phyloP scores from a whole-genome alignment of 2,888 invertebrate genomes.

The Tenodera sinensis region DNA sequence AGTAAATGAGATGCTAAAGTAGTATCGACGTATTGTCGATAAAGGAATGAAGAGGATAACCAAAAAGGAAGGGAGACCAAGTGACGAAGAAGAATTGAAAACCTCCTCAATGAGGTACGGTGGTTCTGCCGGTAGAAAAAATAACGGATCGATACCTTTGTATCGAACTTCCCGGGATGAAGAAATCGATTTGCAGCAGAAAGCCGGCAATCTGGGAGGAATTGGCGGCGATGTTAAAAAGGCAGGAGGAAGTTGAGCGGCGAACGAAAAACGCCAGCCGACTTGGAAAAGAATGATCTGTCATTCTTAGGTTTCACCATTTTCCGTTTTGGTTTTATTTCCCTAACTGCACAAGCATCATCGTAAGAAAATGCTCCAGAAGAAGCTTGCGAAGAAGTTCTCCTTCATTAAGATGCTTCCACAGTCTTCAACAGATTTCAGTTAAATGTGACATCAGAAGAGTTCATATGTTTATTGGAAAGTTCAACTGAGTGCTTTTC shows the following conservation, averaged over 20 bases:
- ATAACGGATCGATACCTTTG: not conserved
- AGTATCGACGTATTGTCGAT: constrained; percentile 21
- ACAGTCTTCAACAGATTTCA: too few relatives aligned
- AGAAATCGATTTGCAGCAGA: not conserved
- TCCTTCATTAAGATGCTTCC: not conserved
- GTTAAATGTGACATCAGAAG: too few relatives aligned
- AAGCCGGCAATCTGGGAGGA: not conserved
- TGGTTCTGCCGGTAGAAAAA: not conserved
- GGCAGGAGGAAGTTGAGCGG: not conserved
- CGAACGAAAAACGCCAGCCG: not conserved
- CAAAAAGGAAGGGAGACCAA: not conserved
- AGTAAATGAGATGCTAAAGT: constrained; percentile 26
- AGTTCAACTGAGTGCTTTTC: too few relatives aligned
- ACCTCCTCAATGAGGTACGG: not conserved
- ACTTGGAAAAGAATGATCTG: not conserved
- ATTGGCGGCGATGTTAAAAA: not conserved
- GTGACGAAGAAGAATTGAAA: constrained; percentile 15
- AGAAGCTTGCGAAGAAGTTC: not conserved
- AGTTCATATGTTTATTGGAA: too few relatives aligned
- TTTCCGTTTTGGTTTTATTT: not conserved
- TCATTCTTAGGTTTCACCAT: constrained; percentile 1
- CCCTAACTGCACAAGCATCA: not conserved
- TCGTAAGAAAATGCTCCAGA: not conserved
- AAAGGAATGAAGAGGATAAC: not conserved
- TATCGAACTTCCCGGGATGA: not conserved